A percentile compares a stretch with the other conserved stretches of the same genome.
These are phyloP conservation scores for Acanthococcus lagerstroemiae DNA, from an alignment of 2,888 invertebrate genomes.

Conservation along the genomic window DNA sequence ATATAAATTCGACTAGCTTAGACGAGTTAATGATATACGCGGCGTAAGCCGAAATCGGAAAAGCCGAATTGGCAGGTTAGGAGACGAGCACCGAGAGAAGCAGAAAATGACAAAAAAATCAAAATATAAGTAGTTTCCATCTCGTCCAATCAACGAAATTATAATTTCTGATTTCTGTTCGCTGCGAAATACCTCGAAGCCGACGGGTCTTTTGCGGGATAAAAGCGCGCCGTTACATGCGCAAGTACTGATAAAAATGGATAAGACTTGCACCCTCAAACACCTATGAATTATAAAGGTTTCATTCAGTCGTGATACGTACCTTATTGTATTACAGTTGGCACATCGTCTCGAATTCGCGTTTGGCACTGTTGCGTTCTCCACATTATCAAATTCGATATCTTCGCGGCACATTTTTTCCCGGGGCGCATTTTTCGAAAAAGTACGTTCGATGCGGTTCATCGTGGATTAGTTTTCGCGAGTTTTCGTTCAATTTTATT, in stretches of 20 bases:
- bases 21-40: too few relatives aligned
- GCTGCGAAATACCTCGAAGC: not conserved
- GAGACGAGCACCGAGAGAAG: too few relatives aligned
- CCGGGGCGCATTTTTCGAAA: too few relatives aligned
- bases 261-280: conserved; percentile 13
- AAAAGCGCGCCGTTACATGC: conserved; percentile 1
- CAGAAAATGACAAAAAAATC: too few relatives aligned
- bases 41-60: too few relatives aligned
- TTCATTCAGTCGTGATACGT: conserved; percentile 27
- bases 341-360: not conserved
- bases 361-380: conserved; percentile 15
- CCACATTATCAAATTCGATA: too few relatives aligned
- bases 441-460: too few relatives aligned
- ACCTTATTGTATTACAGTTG: conserved; percentile 18
- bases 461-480: too few relatives aligned
- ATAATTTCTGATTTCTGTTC: not conserved
- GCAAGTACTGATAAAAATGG: conserved; percentile 19
- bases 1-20: too few relatives aligned
- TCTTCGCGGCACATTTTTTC: too few relatives aligned
- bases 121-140: not conserved
- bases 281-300: conserved; percentile 29
- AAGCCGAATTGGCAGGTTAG: too few relatives aligned
- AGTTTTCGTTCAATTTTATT: too few relatives aligned
- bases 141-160: not conserved
- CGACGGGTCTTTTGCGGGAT: not conserved